phyloP scores from a whole-genome alignment of 2,888 invertebrate genomes.

The Lochmaea capreae region DNA sequence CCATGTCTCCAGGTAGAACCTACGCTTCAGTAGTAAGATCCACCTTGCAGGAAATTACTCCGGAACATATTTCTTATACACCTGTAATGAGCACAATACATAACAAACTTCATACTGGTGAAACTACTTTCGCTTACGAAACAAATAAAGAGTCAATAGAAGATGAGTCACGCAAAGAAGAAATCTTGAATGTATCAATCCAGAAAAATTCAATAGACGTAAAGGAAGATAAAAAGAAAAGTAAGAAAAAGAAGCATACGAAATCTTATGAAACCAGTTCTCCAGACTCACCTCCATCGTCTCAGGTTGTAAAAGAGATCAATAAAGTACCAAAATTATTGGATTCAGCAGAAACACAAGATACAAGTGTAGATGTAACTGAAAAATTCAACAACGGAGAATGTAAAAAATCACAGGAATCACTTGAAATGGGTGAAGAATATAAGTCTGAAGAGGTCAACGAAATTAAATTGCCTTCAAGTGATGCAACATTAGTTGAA shows the following conservation, averaged over 20 bases:
- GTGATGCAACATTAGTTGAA: too few species aligned
- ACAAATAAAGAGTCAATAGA: not conserved
- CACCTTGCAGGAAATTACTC: constrained; percentile 14
- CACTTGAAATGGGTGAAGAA: too few species aligned
- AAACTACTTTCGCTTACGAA: constrained; percentile 14
- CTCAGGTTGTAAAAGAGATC: not conserved
- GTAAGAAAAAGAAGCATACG: constrained; percentile 43
- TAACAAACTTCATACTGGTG: constrained; percentile 16
- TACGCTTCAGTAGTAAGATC: constrained; percentile 28
- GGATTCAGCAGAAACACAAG: not conserved
- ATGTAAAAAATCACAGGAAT: too few species aligned
- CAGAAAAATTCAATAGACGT: constrained; percentile 3
- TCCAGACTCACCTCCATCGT: not conserved
- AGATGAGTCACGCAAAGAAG: constrained; percentile 1
- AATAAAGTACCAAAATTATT: not conserved
- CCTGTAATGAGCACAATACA: constrained; percentile 15
- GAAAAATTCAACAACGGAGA: too few species aligned
- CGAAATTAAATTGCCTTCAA: not conserved
- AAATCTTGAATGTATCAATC: not conserved
- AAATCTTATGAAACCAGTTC: constrained; percentile 18
- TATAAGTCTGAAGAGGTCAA: not conserved
- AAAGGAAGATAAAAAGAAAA: constrained; percentile 42
- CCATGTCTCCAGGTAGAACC: constrained; percentile 24
- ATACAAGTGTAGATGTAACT: not conserved
- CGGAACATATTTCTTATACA: constrained; percentile 9